Evolutionary conservation across 2,888 invertebrate species (phyloP), one percentile per base, ranked within the genome.

Genomic region (Eugnorisma glareosa): DNA sequence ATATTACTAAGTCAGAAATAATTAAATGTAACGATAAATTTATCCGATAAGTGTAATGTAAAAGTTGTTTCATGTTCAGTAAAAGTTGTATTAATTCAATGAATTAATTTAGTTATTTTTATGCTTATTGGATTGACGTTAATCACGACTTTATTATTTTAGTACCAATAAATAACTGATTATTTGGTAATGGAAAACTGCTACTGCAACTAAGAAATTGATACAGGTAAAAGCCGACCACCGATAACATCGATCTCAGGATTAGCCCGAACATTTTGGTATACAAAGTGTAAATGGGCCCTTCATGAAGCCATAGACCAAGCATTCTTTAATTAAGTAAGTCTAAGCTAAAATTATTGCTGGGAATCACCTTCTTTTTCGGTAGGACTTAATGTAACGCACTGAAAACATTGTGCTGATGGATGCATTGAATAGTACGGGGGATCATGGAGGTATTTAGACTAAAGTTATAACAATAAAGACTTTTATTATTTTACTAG

Each of bases 1-100:
- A 61, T 18, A 35, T 21, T 11, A 61, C 21, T 35, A 61, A 35
- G 24, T 24, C 57, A 75, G 21, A 76, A 59, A 35, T 72, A 59
- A 28, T 48, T 61, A 31, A 45, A 61, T 24, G 0, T 24, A 45
- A 81, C 64, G 64, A 81, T 68, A 57, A 73, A 75, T 75, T 21
- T 31, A 37, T 24, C 13, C 31, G 82, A 75, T 75, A 68, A 75
- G 40, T 59, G 15, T 31, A 31, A 51, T 72, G 72, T 72, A 81
- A 82, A 81, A 81, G 81, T 81, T 81, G 81, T 77, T 81, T 68
- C 24, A 51, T 59, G 28, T 48, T 54, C 24, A 72, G 81, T 81
- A 81, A 81, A 83, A 81, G 81, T 81, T 83, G 81, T 73, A 64
- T 28, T 59, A 31, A 64, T 68, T 51, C 57, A 82, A 54, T 59